Evolutionary conservation across 2,113 vertebrate genomes (phyloP).

Genomic region (Buteo buteo): DNA sequence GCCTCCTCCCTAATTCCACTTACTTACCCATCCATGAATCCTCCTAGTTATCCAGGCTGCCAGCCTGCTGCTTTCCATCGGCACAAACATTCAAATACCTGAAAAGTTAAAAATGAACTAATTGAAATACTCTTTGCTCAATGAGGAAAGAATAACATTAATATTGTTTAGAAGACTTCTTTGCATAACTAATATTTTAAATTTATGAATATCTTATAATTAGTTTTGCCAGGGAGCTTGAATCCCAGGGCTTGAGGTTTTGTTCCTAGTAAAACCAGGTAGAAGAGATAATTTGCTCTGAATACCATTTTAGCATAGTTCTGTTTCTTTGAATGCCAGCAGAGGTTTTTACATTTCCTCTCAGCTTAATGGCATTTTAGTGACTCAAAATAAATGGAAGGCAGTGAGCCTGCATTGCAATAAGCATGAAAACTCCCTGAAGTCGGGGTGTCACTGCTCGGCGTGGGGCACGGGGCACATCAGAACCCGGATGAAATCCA

Average conservation of each 20-base stretch:
- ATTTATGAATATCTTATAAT: neutral
- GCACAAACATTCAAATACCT: neutral
- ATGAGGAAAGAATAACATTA: neutral
- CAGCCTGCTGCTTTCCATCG: neutral
- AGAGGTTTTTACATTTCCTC: neutral
- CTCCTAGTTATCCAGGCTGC: neutral
- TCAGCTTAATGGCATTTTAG: neutral
- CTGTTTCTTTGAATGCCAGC: neutral
- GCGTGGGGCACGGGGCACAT: neutral
- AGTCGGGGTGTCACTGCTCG: neutral
- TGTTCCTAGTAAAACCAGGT: neutral
- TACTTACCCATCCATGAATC: accelerated
- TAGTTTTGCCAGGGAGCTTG: neutral
- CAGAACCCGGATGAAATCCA: neutral
- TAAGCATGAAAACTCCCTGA: neutral
- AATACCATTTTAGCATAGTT: neutral
- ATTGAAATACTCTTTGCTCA: neutral
- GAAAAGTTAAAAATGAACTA: neutral
- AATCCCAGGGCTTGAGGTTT: neutral
- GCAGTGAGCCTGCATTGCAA: neutral
- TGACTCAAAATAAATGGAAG: neutral
- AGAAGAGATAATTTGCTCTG: neutral
- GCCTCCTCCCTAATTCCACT: accelerated
- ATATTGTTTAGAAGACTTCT: neutral
- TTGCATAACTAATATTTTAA: neutral